Conservation (phyloP, 2,888 invertebrate genomes). For the Synergus umbraculus region DNA sequence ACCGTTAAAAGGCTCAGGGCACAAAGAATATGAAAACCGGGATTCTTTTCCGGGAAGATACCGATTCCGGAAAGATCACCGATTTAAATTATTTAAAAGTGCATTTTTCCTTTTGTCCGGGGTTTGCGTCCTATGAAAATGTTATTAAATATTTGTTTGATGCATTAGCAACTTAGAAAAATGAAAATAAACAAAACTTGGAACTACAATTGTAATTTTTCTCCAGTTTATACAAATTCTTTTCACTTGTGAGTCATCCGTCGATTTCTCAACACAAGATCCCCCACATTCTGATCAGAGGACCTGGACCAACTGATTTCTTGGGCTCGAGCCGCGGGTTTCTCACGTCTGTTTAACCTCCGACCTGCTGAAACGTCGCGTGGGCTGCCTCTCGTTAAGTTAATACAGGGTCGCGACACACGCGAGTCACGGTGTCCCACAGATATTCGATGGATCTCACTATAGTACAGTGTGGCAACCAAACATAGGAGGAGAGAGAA, state of each 20-base stretch:
- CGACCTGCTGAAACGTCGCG: slow-evolving; percentile 71
- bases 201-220: slow-evolving; percentile 41
- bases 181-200: too few species aligned
- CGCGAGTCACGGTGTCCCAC: slow-evolving; percentile 46
- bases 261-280: slow-evolving; percentile 19
- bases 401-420: slow-evolving; percentile 69
- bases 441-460: slow-evolving; percentile 35
- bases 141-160: too few species aligned
- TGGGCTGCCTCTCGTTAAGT: slow-evolving; percentile 73
- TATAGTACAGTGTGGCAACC: slow-evolving; percentile 6
- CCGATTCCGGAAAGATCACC: neutral
- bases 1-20: neutral
- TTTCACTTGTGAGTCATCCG: slow-evolving; percentile 7
- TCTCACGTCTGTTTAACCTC: slow-evolving; percentile 74
- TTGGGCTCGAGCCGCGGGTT: slow-evolving; percentile 57
- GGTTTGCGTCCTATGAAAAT: too few species aligned
- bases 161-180: too few species aligned
- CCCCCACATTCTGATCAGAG: slow-evolving; percentile 43
- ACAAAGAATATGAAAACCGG: neutral
- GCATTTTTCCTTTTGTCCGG: too few species aligned
- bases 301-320: slow-evolving; percentile 47
- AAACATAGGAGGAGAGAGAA: neutral
- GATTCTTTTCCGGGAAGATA: slow-evolving; percentile 40
- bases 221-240: slow-evolving; percentile 48
- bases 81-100: slow-evolving; percentile 45